Percentiles rank a stretch among this genome's conserved stretches.
Evolutionary conservation across 2,888 invertebrate species (phyloP).

Genomic region (Lomographa bimaculata): DNA sequence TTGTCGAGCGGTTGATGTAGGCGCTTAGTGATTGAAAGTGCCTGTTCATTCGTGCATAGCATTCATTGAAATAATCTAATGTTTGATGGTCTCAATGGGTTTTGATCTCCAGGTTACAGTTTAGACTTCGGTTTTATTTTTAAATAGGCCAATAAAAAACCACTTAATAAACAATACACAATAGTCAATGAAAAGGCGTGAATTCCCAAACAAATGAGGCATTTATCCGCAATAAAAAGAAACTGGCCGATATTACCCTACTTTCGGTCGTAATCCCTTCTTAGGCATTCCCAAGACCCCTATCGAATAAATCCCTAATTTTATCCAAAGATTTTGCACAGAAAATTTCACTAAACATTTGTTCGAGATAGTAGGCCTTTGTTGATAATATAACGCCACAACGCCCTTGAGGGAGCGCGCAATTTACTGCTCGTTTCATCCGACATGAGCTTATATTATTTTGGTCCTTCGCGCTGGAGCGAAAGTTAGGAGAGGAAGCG

Average conservation of each 20-base stretch:
- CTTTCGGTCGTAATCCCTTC: constrained; percentile 4
- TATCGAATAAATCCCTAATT: constrained; percentile 27
- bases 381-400: constrained; percentile 17
- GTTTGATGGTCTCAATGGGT: no score
- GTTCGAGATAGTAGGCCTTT: constrained; percentile 21
- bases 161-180: no score
- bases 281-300: constrained; percentile 17
- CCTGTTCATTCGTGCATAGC: no score
- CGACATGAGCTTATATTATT: constrained; percentile 26
- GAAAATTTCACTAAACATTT: constrained; percentile 28
- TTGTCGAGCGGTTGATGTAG: constrained; percentile 1
- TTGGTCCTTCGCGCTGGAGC: constrained; percentile 17
- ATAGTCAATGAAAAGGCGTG: no score
- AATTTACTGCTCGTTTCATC: constrained; percentile 26
- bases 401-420: constrained; percentile 12
- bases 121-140: no score
- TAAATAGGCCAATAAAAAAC: no score
- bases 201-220: constrained; percentile 9
- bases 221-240: background rate
- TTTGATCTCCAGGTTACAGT: no score
- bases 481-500: constrained; percentile 7
- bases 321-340: constrained; percentile 19
- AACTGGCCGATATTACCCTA: constrained; percentile 9
- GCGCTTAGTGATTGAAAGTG: no score
- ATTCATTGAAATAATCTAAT: no score